Conservation (phyloP, 2,888 invertebrate species). For the Latrodectus hesperus region DNA sequence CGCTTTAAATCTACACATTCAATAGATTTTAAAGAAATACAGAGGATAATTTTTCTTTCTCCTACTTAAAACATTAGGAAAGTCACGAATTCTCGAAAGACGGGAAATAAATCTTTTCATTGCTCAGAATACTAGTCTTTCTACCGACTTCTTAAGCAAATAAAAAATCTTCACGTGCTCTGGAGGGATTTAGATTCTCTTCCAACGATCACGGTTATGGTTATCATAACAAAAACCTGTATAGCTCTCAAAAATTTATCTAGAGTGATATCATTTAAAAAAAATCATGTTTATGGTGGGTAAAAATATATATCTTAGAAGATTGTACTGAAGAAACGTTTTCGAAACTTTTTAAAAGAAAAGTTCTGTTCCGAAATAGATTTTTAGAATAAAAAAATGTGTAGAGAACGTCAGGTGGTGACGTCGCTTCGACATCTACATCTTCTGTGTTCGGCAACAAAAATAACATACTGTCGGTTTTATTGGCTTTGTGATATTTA, state of each 20-base stretch:
- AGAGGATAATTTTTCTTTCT: too few species aligned
- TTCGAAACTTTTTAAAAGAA: neutral
- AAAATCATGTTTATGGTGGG: neutral
- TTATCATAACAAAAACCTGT: neutral
- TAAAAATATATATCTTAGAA: neutral
- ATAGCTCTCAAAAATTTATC: neutral
- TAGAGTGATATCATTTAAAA: neutral
- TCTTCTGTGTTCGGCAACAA: constrained; percentile 25
- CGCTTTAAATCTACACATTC: too few species aligned
- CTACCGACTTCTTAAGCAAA: too few species aligned
- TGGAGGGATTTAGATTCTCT: neutral
- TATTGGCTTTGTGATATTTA: constrained; percentile 62
- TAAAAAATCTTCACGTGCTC: too few species aligned
- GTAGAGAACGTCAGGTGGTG: constrained; percentile 10
- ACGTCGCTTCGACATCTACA: constrained; percentile 13
- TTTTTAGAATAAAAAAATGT: neutral
- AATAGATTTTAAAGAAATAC: too few species aligned
- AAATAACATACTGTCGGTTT: constrained; percentile 44
- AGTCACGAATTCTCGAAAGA: too few species aligned
- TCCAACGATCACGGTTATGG: neutral
- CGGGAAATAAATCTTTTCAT: too few species aligned
- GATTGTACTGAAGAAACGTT: neutral
- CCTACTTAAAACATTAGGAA: too few species aligned
- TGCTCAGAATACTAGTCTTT: too few species aligned
- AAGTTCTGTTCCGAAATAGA: neutral